A percentile compares a stretch with the other conserved stretches of the same genome.
Conservation (phyloP, 1,140 invertebrate species). For the Patella vulgata region DNA sequence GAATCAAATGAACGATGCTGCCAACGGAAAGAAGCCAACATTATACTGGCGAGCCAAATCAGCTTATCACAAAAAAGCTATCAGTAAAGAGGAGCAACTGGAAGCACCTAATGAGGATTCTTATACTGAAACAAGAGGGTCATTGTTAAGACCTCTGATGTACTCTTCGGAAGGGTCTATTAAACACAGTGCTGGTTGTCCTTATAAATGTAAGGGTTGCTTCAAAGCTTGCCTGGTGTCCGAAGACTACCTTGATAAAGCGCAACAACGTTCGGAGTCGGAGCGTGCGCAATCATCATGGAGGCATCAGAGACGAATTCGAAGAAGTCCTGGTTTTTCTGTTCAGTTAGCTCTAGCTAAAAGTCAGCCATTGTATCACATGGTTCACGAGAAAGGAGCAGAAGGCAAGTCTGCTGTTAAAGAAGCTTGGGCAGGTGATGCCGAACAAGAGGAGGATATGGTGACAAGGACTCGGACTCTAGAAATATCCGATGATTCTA, state of each 20-base stretch:
- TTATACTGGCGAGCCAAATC: conserved; percentile 33
- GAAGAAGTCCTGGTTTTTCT: conserved; percentile 5
- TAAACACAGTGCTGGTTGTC: conserved; percentile 38
- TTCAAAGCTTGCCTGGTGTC: conserved; percentile 40
- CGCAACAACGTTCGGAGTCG: background rate
- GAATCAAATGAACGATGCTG: background rate
- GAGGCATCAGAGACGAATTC: conserved; percentile 7
- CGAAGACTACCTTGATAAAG: conserved; percentile 24
- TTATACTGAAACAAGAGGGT: background rate
- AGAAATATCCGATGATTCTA: too few species aligned
- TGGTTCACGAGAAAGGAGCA: conserved; percentile 18
- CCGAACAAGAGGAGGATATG: too few species aligned
- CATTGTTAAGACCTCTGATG: conserved; percentile 17
- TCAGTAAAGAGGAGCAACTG: background rate
- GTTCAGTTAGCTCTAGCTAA: conserved; percentile 23
- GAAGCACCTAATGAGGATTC: too few species aligned
- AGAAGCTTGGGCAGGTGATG: too few species aligned
- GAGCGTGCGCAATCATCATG: background rate
- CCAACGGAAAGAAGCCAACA: conserved; percentile 1
- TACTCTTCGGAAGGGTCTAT: conserved; percentile 13
- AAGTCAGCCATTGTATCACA: conserved; percentile 29
- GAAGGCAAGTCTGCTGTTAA: too few species aligned
- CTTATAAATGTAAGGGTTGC: conserved; percentile 39
- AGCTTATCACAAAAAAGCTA: conserved; percentile 25
- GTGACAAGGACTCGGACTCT: too few species aligned